Base-by-base conservation (phyloP, 2,888 invertebrate genomes). In the Pantelozetes paolii region DNA sequence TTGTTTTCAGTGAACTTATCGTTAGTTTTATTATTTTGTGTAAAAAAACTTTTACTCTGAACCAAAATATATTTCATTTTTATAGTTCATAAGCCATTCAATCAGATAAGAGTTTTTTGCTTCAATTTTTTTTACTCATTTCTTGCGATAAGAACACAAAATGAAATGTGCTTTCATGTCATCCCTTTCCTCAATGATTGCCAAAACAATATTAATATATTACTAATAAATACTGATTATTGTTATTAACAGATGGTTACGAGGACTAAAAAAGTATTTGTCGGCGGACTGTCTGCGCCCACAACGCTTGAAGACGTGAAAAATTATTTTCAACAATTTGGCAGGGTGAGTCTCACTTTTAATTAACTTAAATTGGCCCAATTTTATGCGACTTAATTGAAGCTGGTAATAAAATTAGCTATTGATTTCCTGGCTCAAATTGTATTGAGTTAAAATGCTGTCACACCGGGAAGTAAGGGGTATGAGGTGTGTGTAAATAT, bases 181-280 rank as follows among this genome's bases (percentile, higher is more conserved):
- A 54, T 6, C 50, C 20, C 50, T 20, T 36, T 6, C 50, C 50
- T 8, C 18, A 50, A 54, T 54, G 54, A 54, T 54, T 54, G 54
- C 26, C 9, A 36, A 36, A 36, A 36, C 36, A 36, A 36, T 8
- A 8, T 8, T 36, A 36, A 36, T 36, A 36, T 36, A 8, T 36
- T 36, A 9, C 9, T 36, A 36, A n/a, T n/a, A n/a, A n/a, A n/a
- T n/a, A n/a, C n/a, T n/a, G n/a, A n/a, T n/a, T 36, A 5, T 36
- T 36, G 6, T 36, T 36, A 5, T 28, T 42, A 23, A 69, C 45
- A 98, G 97, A 96, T 98, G 95, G 95, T 98, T 85, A 97, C 97
- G 87, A 92, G 95, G 88, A 99, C 98, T 87, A 99, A 98, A 91
- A 99, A 99, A 88, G 97, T 99, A 87, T 99, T 99, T 87, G 97